phyloP scores from a whole-genome alignment of 2,797 vertebrate genomes.

The Botia kubotai region DNA sequence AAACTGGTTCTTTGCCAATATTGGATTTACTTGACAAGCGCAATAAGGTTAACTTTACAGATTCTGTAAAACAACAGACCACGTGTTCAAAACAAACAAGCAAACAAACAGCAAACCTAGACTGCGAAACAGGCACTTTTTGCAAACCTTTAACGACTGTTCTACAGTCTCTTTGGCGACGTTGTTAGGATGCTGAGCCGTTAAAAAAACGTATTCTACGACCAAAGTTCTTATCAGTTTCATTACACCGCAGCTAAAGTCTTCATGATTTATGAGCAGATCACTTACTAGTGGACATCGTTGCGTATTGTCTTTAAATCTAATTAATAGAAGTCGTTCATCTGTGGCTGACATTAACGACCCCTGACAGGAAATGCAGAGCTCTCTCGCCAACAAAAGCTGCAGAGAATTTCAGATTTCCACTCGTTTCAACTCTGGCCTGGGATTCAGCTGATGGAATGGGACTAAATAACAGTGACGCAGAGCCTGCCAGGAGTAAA shows the following conservation, averaged over 20 bases:
- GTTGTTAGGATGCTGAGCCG: slow-evolving; percentile 31
- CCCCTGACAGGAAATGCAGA: slow-evolving; percentile 58
- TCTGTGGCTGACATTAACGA: slow-evolving; percentile 69
- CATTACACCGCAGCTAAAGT: slow-evolving; percentile 49
- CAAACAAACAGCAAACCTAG: not conserved
- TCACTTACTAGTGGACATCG: slow-evolving; percentile 55
- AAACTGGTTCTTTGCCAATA: not conserved
- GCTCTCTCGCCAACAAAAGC: slow-evolving; percentile 63
- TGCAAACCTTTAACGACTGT: not conserved
- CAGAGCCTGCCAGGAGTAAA: slow-evolving; percentile 38
- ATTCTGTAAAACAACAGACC: too few relatives aligned
- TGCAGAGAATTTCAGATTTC: slow-evolving; percentile 39
- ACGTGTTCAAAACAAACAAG: too few relatives aligned
- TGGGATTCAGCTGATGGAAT: slow-evolving; percentile 37
- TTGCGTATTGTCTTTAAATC: slow-evolving; percentile 61
- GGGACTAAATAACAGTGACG: slow-evolving; percentile 17
- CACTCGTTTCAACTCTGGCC: not conserved
- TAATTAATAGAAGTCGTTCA: slow-evolving; percentile 66
- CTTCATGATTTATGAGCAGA: slow-evolving; percentile 62
- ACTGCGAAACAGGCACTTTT: not conserved
- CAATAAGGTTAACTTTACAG: not conserved
- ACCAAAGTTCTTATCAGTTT: slow-evolving; percentile 42
- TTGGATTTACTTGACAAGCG: not conserved
- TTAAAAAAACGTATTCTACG: slow-evolving; percentile 26
- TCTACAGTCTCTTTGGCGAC: not conserved